A percentile compares a stretch with the other conserved stretches of the same genome.
phyloP scores from a whole-genome alignment of 2,797 vertebrate genomes.

The Euphonia xanthogaster region DNA sequence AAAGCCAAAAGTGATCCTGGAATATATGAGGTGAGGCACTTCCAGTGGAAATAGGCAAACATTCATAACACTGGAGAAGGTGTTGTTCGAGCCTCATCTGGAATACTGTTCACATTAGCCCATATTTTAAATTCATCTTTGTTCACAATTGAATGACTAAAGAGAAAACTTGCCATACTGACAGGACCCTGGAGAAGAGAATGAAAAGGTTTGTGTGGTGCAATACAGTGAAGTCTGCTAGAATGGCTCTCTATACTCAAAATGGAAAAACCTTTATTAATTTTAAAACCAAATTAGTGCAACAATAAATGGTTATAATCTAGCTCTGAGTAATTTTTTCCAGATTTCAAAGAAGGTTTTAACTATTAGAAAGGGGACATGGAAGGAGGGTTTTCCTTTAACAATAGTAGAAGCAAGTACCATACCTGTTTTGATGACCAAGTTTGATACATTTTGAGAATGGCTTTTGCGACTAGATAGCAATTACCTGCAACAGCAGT shows the following conservation, averaged over 20 bases:
- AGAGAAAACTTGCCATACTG: neutral
- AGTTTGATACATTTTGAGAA: neutral
- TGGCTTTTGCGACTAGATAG: neutral
- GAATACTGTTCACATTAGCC: constrained; percentile 15
- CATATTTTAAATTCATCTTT: constrained; percentile 21
- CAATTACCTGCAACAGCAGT: neutral
- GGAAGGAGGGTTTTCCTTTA: neutral
- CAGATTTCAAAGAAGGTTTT: neutral
- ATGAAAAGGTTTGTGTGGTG: neutral
- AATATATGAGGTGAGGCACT: neutral
- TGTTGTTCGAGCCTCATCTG: neutral
- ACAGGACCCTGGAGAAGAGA: neutral
- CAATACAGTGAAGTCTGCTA: neutral
- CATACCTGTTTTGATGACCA: fast-evolving
- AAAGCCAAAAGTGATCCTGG: neutral
- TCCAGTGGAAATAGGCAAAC: constrained; percentile 24
- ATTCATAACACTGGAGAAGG: neutral
- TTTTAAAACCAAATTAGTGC: neutral
- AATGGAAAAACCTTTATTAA: neutral
- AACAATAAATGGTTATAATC: neutral
- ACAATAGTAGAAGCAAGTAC: neutral
- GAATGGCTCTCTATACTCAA: neutral
- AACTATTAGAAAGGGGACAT: neutral
- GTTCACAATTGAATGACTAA: neutral
- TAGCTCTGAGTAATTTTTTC: neutral